These are phyloP conservation scores for Hyphantria cunea DNA, from an alignment of 1,140 invertebrate genomes.

Conservation along the genomic window DNA sequence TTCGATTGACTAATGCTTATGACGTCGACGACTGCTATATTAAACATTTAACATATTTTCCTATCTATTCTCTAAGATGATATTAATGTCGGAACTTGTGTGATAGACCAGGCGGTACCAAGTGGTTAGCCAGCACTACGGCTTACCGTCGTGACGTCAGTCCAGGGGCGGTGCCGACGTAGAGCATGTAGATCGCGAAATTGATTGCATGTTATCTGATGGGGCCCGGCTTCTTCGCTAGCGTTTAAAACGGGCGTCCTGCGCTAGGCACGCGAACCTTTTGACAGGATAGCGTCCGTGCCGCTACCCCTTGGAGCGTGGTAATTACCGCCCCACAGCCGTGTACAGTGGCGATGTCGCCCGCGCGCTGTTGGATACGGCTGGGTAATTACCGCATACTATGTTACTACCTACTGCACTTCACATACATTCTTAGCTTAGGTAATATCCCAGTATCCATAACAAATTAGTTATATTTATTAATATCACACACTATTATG, in stretches of 20 bases:
- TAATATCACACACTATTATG: too few relatives aligned
- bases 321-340: constrained; percentile 70
- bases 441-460: background rate
- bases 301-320: constrained; percentile 51
- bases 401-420: constrained; percentile 2
- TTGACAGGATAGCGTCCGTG: constrained; percentile 74
- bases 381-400: constrained; percentile 53
- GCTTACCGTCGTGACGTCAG: constrained; percentile 73
- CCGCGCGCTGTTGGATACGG: constrained; percentile 35
- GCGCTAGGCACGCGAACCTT: constrained; percentile 71
- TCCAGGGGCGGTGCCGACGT: constrained; percentile 73
- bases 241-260: constrained; percentile 76
- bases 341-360: constrained; percentile 74
- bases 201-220: constrained; percentile 81
- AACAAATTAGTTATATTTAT: too few relatives aligned
- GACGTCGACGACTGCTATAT: background rate
- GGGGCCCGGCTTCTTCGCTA: constrained; percentile 77
- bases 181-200: constrained; percentile 80
- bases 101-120: constrained; percentile 56
- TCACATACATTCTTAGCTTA: constrained; percentile 27
- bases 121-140: constrained; percentile 67
- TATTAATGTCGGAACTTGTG: constrained; percentile 33
- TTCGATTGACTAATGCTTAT: constrained; percentile 18
- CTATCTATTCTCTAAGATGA: constrained; percentile 19
- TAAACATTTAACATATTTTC: constrained; percentile 5